Evolutionary conservation across 1,140 invertebrate genomes (phyloP).

Genomic region (Rhyzopertha dominica): DNA sequence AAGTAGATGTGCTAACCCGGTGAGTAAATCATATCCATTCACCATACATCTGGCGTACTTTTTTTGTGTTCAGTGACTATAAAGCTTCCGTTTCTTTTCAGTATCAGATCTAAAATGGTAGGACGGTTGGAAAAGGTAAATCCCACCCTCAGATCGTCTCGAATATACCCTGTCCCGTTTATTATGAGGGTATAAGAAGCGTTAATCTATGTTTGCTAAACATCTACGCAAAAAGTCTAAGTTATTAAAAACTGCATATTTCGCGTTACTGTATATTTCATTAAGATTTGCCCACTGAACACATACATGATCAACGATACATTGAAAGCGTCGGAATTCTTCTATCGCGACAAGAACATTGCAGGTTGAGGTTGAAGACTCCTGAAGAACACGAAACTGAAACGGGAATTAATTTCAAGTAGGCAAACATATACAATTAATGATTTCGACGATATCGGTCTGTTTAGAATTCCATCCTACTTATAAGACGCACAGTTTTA

Average conservation of each 20-base stretch:
- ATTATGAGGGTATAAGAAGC: slow-evolving; percentile 77
- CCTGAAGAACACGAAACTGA: slow-evolving; percentile 98
- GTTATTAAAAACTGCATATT: not conserved
- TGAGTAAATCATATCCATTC: slow-evolving; percentile 27
- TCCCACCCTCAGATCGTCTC: slow-evolving; percentile 86
- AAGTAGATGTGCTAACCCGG: slow-evolving; percentile 66
- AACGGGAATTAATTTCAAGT: slow-evolving; percentile 97
- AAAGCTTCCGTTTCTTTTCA: slow-evolving; percentile 44
- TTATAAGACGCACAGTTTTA: slow-evolving; percentile 92
- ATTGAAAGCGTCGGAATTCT: slow-evolving; percentile 98
- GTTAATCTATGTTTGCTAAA: too few species aligned
- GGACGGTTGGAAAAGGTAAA: slow-evolving; percentile 66
- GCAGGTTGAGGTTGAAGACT: slow-evolving; percentile 95
- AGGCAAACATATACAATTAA: slow-evolving; percentile 99
- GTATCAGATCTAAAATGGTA: slow-evolving; percentile 85
- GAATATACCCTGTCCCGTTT: slow-evolving; percentile 80
- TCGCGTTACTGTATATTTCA: not conserved
- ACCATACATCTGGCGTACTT: not conserved
- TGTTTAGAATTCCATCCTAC: slow-evolving; percentile 95
- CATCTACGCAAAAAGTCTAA: too few species aligned
- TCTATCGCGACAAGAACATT: slow-evolving; percentile 93
- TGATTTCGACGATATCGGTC: slow-evolving; percentile 97
- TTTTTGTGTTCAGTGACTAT: too few species aligned
- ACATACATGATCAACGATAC: slow-evolving; percentile 99
- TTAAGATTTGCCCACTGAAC: slow-evolving; percentile 88